Evolutionary conservation across 2,888 invertebrate species (phyloP), one percentile per base, ranked within the genome.

Genomic region (Melanostoma scalare): DNA sequence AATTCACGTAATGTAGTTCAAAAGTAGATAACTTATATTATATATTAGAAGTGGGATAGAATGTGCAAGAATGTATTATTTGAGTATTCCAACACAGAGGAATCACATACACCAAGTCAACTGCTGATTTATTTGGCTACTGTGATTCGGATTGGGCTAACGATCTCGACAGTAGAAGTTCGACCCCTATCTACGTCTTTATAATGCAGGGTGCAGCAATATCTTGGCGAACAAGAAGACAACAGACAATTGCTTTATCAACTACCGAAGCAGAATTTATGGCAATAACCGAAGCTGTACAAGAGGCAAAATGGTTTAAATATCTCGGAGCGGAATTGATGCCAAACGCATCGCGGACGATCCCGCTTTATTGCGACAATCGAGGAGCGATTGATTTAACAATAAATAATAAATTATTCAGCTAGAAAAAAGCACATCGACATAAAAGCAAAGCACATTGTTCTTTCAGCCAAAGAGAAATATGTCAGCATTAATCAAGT

Each of bases 391-490:
- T 44, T 20, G 20, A 20, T 55, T 63, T 53, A 53, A 42, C 58
- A 20, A 20, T 71, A 58, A 71, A 71, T n/a, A 58, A 36, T 46
- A 40, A n/a, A 46, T 58, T 58, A 42, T 40, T 40, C 42, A 30
- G 40, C 42, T 40, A 42, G 40, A 42, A 42, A 2, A 4, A 58
- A 58, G 10, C 61, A 73, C 36, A 42, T 73, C 42, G 72, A 52
- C n/a, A 38, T 73, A 56, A 61, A 73, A 44, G 72, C 38, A 61
- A 73, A 73, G 42, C 72, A 48, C 46, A 52, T 79, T 50, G 67
- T 72, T 33, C 50, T 63, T 9, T 69, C 60, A 38, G 67, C 52
- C 36, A 58, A 60, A 58, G 72, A 72, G 46, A 67, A 61, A 9
- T 31, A 36, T 61, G 52, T 79, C 5, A 71, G n/a, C 38, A 38